Conservation (phyloP, 1,140 invertebrate species). For the Caligus rogercresseyi region DNA sequence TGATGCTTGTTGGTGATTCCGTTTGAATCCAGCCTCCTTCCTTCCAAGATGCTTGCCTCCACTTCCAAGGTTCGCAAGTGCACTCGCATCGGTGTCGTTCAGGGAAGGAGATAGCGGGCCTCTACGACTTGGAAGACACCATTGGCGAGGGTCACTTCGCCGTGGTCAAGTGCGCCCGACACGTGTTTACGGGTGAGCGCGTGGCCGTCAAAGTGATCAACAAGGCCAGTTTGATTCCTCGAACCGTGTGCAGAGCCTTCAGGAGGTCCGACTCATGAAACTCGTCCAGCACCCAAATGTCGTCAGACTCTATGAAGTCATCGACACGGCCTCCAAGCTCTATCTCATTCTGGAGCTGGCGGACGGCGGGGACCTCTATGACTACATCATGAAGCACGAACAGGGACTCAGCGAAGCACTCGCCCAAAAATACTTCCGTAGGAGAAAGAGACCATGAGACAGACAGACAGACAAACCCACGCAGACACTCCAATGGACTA, state of each 20-base stretch:
- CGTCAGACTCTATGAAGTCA: constrained; percentile 92
- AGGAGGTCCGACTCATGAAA: constrained; percentile 95
- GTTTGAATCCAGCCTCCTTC: no score
- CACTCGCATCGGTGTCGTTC: constrained; percentile 28
- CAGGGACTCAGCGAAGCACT: constrained; percentile 3
- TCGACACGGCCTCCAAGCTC: constrained; percentile 90
- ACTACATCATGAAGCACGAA: constrained; percentile 74
- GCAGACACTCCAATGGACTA: no score
- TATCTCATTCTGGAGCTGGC: constrained; percentile 91
- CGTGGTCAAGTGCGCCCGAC: constrained; percentile 90
- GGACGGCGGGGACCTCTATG: constrained; percentile 97
- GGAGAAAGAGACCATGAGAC: no score
- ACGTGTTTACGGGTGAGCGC: constrained; percentile 98
- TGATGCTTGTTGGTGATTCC: no score
- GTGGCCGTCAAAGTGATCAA: constrained; percentile 79
- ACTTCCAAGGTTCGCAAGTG: not conserved
- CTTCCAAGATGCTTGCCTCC: not conserved
- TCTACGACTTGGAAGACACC: constrained; percentile 90
- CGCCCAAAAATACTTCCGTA: constrained; percentile 20
- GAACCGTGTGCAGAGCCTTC: constrained; percentile 88
- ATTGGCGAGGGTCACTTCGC: constrained; percentile 87
- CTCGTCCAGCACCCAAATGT: constrained; percentile 96
- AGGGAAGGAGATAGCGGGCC: constrained; percentile 76
- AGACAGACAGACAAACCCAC: no score
- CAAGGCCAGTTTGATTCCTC: constrained; percentile 88